Conservation (phyloP, 92 coral and sea anemone species). For the Isaurus tuberculatus region DNA sequence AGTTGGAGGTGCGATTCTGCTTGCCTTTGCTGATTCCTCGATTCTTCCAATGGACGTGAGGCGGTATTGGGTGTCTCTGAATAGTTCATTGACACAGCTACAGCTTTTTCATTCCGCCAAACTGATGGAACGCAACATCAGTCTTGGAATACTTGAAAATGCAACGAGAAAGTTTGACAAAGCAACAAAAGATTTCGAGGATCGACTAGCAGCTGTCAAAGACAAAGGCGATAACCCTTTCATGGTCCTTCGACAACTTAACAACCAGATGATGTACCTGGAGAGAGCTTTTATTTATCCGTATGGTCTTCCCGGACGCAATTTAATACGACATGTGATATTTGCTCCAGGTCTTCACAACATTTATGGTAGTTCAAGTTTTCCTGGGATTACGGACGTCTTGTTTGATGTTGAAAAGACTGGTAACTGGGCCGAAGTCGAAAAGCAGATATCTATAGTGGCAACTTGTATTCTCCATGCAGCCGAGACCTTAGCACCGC, state of each 20-base stretch:
- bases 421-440: constrained; percentile 75
- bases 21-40: constrained; percentile 76
- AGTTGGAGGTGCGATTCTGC: constrained; percentile 67
- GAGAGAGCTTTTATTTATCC: constrained; percentile 90
- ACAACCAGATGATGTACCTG: constrained; percentile 86
- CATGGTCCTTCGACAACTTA: constrained; percentile 76
- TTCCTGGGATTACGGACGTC: constrained; percentile 92
- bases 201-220: constrained; percentile 30
- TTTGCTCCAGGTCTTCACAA: constrained; percentile 90
- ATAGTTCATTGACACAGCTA: constrained; percentile 59
- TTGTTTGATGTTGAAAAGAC: constrained; percentile 68
- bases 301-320: constrained; percentile 84
- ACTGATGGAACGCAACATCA: constrained; percentile 25
- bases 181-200: constrained; percentile 45
- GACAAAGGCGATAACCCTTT: constrained; percentile 56
- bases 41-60: constrained; percentile 67
- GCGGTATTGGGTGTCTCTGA: constrained; percentile 64
- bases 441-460: constrained; percentile 79
- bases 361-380: constrained; percentile 77
- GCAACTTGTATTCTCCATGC: constrained; percentile 73
- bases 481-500: constrained; percentile 47
- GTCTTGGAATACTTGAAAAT: constrained; percentile 36
- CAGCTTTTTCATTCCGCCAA: constrained; percentile 24
- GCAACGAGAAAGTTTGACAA: constrained; percentile 44
- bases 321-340: constrained; percentile 73